Evolutionary conservation across 2,888 invertebrate species (phyloP).

Genomic region (Galerucella calmariensis): DNA sequence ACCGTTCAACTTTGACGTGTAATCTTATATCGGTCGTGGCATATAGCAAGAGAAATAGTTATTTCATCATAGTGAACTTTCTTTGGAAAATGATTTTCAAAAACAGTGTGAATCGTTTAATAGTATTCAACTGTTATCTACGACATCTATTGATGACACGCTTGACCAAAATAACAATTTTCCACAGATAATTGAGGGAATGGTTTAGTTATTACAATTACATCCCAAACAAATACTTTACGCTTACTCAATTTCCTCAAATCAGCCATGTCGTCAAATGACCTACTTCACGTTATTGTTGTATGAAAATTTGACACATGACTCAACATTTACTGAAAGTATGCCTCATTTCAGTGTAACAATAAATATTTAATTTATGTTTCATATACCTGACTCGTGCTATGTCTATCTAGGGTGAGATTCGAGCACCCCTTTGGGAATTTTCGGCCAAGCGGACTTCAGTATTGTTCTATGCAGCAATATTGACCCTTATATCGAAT

Average conservation of each 20-base stretch:
- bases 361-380: constrained; percentile 39
- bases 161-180: too few species aligned
- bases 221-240: neutral
- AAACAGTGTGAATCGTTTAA: too few species aligned
- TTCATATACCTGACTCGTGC: constrained; percentile 24
- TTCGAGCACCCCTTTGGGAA: constrained; percentile 26
- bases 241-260: neutral
- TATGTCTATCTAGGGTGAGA: constrained; percentile 26
- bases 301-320: neutral
- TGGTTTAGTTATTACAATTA: too few species aligned
- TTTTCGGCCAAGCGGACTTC: constrained; percentile 26
- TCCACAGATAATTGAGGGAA: too few species aligned
- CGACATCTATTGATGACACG: too few species aligned
- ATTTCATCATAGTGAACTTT: too few species aligned
- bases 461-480: constrained; percentile 31
- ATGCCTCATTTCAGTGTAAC: constrained; percentile 19
- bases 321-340: constrained; percentile 26
- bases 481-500: constrained; percentile 25
- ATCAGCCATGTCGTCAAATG: neutral
- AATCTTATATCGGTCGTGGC: too few species aligned
- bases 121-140: too few species aligned
- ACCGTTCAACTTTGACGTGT: too few species aligned
- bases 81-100: too few species aligned
- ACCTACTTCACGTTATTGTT: constrained; percentile 1
- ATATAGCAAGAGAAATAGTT: too few species aligned